Evolutionary conservation across 2,797 vertebrate species (phyloP).

Genomic region (Semaprochilodus insignis): DNA sequence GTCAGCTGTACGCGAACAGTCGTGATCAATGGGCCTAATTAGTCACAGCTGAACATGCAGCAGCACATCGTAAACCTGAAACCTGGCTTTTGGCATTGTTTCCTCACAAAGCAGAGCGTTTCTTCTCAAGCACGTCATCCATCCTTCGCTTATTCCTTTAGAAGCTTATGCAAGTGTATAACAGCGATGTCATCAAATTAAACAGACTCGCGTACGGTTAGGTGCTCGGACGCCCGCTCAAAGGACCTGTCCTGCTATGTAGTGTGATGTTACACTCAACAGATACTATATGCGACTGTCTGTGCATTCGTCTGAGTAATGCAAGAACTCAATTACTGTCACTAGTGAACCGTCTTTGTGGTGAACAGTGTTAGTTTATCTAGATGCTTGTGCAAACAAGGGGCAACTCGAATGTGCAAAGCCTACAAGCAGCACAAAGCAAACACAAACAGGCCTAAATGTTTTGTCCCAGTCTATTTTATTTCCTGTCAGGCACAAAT

Average conservation of each 20-base stretch:
- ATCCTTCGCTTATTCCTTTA: slow-evolving; percentile 8
- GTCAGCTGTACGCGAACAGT: slow-evolving; percentile 4
- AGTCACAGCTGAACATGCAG: neutral
- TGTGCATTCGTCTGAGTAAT: too few species aligned
- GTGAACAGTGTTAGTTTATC: neutral
- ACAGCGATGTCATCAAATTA: neutral
- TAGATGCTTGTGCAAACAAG: neutral
- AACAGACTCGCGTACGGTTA: neutral
- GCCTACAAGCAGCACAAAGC: neutral
- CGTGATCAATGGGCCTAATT: slow-evolving; percentile 18
- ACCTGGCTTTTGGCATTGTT: slow-evolving; percentile 11
- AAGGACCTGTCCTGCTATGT: neutral
- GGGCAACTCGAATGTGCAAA: neutral
- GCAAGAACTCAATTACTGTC: too few species aligned
- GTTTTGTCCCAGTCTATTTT: neutral
- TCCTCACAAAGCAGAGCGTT: slow-evolving; percentile 6
- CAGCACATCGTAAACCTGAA: neutral
- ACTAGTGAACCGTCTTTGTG: neutral
- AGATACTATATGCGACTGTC: too few species aligned
- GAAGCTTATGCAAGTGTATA: slow-evolving; percentile 2
- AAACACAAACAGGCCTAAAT: neutral
- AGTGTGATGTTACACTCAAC: too few species aligned
- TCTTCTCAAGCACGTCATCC: slow-evolving; percentile 12
- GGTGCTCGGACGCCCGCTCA: neutral
- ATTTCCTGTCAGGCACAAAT: neutral